A percentile compares a stretch with the other conserved stretches of the same genome.
These are phyloP conservation scores for Exocentrus adspersus DNA, from an alignment of 2,888 invertebrate species.

Conservation along the genomic window DNA sequence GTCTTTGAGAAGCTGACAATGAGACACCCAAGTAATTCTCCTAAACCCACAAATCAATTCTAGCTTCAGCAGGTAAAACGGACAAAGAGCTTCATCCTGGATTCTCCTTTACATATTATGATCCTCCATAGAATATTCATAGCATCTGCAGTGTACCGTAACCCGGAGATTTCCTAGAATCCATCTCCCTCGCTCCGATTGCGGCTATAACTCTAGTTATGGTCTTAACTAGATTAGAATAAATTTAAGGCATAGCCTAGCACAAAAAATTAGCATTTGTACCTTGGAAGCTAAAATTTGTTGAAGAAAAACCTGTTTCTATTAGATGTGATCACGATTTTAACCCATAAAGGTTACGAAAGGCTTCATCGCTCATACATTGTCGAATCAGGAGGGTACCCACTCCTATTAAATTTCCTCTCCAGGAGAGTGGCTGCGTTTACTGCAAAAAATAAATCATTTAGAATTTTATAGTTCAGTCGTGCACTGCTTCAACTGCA, in stretches of 20 bases:
- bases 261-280: slow-evolving; percentile 22
- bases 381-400: too few species aligned
- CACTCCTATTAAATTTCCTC: too few species aligned
- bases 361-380: too few species aligned
- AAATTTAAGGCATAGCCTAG: slow-evolving; percentile 20
- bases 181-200: slow-evolving; percentile 3
- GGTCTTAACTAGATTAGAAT: slow-evolving; percentile 27
- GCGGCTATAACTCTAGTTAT: slow-evolving; percentile 27
- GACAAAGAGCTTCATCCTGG: too few species aligned
- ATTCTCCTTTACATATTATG: slow-evolving; percentile 6
- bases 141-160: slow-evolving; percentile 44
- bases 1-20: too few species aligned
- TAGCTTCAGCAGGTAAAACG: background rate
- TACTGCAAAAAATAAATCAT: too few species aligned
- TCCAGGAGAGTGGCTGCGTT: too few species aligned
- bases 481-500: background rate
- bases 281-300: too few species aligned
- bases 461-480: background rate
- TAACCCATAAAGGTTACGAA: too few species aligned
- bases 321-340: too few species aligned
- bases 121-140: slow-evolving; percentile 46
- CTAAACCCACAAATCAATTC: background rate
- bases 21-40: background rate
- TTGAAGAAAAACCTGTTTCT: too few species aligned
- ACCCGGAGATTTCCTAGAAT: slow-evolving; percentile 34